Evolutionary conservation across 1,140 invertebrate genomes (phyloP), one percentile per base, ranked within the genome.

Genomic region (Drosophila subobscura): DNA sequence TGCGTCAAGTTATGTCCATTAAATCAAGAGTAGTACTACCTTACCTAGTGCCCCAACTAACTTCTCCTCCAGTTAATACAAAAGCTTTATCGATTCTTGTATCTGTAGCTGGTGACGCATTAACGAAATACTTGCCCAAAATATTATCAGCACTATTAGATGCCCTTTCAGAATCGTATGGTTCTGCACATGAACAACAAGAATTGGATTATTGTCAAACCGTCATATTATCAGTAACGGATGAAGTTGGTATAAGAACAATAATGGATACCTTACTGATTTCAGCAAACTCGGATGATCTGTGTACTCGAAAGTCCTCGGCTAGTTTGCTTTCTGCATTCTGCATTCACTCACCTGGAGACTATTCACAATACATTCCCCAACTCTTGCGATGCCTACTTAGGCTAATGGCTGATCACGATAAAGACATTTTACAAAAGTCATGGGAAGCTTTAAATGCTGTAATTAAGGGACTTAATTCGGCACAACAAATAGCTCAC

Each of bases 1-100:
- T 99, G 55, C 94, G 97, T 59, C 98, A 99, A 94, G 96, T 99
- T 4, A 99, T 99, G 97, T 95, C 97, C 10, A 97, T 99, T 41
- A 99, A 99, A 93, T 98, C 97, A 6, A 93, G 97, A 72, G 98
- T 98, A 0, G 97, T 99, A 27, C 92, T 99, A 61, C 98, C 98
- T 2, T 99, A 99, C 92, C 93, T 99, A 46, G 96, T 99, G 47
- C 98, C 98, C 12, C 98, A 99, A 92, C 92, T 99, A 71, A 99
- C 97, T 3, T 94, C 95, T 22, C 94, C 95, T 14, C 95, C 95
- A 49, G 96, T 97, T 5, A 99, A 99, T 92, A 98, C 97, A 2
- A 96, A 97, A 92, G 98, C 98, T 4, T 92, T 99, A 14, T 97
- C 97, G 4, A 96, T 98, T 77, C 92, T 99, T 50, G 97, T 97